A percentile compares a stretch with the other conserved stretches of the same genome.
Evolutionary conservation across 2,113 vertebrate genomes (phyloP).

Genomic region (Penelope pileata): DNA sequence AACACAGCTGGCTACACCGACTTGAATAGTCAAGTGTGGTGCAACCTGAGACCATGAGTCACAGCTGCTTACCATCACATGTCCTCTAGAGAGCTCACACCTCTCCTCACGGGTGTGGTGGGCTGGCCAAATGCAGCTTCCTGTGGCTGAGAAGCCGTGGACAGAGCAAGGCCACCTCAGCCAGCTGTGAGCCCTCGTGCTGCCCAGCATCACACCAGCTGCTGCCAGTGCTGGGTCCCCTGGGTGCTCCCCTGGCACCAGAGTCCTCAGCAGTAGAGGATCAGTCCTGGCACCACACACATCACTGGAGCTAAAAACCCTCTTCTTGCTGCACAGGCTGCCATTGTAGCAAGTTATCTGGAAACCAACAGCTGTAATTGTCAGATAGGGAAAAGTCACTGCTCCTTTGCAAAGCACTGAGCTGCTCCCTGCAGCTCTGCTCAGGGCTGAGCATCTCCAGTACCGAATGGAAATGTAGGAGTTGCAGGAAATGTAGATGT

Average conservation of each 20-base stretch:
- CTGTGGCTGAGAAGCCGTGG: background rate
- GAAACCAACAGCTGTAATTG: background rate
- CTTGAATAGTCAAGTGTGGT: background rate
- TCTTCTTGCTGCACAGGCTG: background rate
- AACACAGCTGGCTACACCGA: background rate
- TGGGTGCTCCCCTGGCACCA: background rate
- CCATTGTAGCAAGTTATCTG: rapidly evolving
- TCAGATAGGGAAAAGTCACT: background rate
- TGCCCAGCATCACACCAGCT: background rate
- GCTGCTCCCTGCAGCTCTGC: background rate
- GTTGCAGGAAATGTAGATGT: background rate
- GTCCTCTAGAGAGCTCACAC: background rate
- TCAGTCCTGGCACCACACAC: rapidly evolving
- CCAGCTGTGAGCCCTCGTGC: background rate
- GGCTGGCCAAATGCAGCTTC: background rate
- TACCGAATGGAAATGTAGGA: background rate
- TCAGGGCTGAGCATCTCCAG: background rate
- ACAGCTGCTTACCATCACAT: rapidly evolving
- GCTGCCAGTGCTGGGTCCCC: too few species aligned
- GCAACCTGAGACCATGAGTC: background rate
- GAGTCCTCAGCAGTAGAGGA: background rate
- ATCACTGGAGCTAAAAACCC: background rate
- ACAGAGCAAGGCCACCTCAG: rapidly evolving
- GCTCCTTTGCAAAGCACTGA: rapidly evolving
- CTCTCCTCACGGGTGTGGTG: background rate